These are phyloP conservation scores for Mylabris sibirica DNA, from an alignment of 2,888 invertebrate species.

Conservation along the genomic window DNA sequence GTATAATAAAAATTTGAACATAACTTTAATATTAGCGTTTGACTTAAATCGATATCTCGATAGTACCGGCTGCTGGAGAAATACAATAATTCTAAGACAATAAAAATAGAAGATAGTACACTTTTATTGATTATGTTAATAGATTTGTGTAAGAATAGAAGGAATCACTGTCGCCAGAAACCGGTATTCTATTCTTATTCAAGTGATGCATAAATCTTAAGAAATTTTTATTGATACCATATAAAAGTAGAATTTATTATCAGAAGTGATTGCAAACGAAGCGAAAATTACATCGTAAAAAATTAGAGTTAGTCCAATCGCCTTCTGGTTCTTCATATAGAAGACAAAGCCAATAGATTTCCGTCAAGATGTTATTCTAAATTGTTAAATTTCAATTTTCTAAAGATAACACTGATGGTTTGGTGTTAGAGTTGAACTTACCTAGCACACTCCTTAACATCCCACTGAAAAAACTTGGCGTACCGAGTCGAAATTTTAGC, in stretches of 20 bases:
- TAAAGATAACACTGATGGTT: too few relatives aligned
- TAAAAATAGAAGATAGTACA: background rate
- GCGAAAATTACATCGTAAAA: background rate
- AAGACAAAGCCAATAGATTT: too few relatives aligned
- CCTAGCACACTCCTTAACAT: too few relatives aligned
- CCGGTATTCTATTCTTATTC: background rate
- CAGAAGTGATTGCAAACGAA: background rate
- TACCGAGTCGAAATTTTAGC: too few relatives aligned
- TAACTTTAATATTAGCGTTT: background rate
- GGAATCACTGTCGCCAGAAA: background rate
- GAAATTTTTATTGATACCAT: background rate
- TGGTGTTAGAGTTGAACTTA: too few relatives aligned
- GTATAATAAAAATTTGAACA: background rate
- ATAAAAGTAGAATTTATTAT: background rate
- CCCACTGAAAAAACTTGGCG: too few relatives aligned
- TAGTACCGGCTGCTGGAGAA: background rate
- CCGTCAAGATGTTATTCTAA: too few relatives aligned
- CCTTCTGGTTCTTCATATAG: too few relatives aligned
- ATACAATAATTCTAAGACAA: background rate
- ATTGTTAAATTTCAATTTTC: too few relatives aligned
- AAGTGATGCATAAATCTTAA: background rate
- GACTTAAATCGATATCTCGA: background rate
- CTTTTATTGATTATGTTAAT: conserved; percentile 1
- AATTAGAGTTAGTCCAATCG: background rate
- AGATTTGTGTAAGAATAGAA: background rate